These are phyloP conservation scores for Scortum barcoo DNA, from an alignment of 2,113 vertebrate species.

Conservation along the genomic window DNA sequence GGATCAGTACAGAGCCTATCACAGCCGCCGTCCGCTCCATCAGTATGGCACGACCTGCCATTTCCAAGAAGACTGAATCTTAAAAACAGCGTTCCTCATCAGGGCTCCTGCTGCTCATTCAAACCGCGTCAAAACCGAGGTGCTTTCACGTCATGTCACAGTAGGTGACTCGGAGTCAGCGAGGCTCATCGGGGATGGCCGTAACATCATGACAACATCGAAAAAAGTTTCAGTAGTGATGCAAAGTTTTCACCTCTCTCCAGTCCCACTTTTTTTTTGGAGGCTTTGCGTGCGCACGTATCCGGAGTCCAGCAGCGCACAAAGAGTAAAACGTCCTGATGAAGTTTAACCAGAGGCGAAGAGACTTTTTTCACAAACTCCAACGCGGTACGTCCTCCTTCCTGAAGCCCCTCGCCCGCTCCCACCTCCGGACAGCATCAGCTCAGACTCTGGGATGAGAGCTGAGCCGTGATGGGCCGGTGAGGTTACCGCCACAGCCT, in stretches of 20 bases:
- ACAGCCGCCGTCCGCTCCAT: slow-evolving; percentile 59
- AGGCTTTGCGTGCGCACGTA: background rate
- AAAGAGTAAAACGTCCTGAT: background rate
- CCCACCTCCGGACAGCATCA: background rate
- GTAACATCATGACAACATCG: background rate
- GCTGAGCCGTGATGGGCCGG: slow-evolving; percentile 66
- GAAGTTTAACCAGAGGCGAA: background rate
- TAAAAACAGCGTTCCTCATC: slow-evolving; percentile 78
- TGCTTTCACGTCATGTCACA: slow-evolving; percentile 45
- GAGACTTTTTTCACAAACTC: background rate
- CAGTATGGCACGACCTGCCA: slow-evolving; percentile 65
- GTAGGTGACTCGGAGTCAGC: background rate
- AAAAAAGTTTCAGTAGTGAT: background rate
- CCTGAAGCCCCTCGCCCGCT: background rate
- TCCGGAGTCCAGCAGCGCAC: background rate
- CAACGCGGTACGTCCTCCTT: background rate
- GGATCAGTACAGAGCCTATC: slow-evolving; percentile 48
- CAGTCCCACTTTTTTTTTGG: background rate
- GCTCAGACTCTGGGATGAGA: slow-evolving; percentile 67
- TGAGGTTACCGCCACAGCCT: slow-evolving; percentile 73
- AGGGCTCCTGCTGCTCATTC: slow-evolving; percentile 81
- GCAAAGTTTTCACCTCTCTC: background rate
- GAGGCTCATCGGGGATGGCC: background rate
- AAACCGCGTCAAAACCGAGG: slow-evolving; percentile 20
- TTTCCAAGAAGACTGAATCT: slow-evolving; percentile 59